Base-by-base conservation (phyloP, 2,797 vertebrate species). In the Martes flavigula region DNA sequence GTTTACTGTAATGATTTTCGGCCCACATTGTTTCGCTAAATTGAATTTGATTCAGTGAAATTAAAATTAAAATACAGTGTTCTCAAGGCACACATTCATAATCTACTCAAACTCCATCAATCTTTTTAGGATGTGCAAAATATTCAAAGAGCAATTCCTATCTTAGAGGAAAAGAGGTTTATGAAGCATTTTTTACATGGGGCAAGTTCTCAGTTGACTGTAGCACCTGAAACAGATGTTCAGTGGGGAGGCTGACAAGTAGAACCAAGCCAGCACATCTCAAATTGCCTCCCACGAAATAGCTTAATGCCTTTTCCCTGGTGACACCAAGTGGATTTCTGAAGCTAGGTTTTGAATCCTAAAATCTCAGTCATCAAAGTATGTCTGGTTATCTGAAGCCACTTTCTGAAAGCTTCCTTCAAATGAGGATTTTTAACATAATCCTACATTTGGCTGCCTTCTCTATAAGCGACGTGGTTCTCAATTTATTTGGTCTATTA, bases 1-100 rank as follows among this genome's bases (percentile, higher is more conserved):
- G 35, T 97, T 94, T 72, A 20, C 79, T 58, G 75, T 77, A 88
- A 96, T 98, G 83, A 93, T 96, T 97, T 98, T 92, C 83, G 97
- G 79, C 86, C 95, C 54, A 87, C 1, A 2, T 93, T 96, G 81
- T 96, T 98, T 97, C 83, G 82, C 48, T 87, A 96, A 98, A 98
- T 2, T 72, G 82, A 81, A 97, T 93, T 85, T 93, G 64, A 97
- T 91, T 97, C 88, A 48, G 75, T 82, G 66, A 94, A 97, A 95
- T 97, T 95, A 90, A 93, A 92, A 91, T 97, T 93, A 93, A 96
- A 94, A 91, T 94, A 87, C 56, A 18, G 85, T 91, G 38, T 90
- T 25, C 87, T 87, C 83, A n/a, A 90, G 88, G 32, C 62, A 87
- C 91, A 97, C 78, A 90, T 88, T 97, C 92, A 87, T 96, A 96